Evolutionary conservation across 2,113 vertebrate species (phyloP).

Genomic region (Delphinapterus leucas): DNA sequence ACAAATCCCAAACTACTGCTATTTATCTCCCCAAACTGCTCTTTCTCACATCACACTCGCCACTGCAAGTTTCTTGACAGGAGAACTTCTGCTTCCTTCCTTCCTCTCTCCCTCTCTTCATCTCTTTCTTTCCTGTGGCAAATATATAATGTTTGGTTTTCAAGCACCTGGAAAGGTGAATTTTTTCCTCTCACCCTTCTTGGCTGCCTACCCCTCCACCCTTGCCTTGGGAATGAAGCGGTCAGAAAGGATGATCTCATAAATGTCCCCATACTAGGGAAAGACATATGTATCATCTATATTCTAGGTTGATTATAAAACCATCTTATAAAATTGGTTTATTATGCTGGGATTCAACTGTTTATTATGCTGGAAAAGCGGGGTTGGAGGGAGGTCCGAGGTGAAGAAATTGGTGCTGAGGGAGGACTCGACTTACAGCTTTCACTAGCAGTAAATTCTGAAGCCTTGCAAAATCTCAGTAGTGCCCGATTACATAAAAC

Average conservation of each 20-base stretch:
- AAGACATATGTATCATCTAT: neutral
- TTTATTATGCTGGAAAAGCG: neutral
- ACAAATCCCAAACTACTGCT: neutral
- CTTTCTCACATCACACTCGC: neutral
- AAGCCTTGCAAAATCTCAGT: constrained; percentile 23
- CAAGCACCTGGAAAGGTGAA: neutral
- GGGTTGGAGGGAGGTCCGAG: neutral
- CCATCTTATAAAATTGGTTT: neutral
- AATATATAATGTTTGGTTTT: neutral
- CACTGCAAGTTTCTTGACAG: neutral
- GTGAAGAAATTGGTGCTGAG: neutral
- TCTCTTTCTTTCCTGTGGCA: neutral
- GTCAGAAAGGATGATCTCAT: neutral
- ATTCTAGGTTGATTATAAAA: neutral
- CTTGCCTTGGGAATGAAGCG: neutral
- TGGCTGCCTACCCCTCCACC: rapidly evolving
- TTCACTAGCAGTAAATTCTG: constrained; percentile 1
- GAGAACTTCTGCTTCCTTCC: neutral
- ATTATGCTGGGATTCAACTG: neutral
- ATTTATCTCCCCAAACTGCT: neutral
- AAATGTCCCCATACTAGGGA: neutral
- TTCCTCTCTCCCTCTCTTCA: neutral
- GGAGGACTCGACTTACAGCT: neutral
- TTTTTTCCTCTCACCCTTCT: neutral
- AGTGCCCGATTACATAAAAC: neutral